These are phyloP conservation scores for Enteromius fasciolatus DNA, from an alignment of 2,797 vertebrate genomes.

Conservation along the genomic window DNA sequence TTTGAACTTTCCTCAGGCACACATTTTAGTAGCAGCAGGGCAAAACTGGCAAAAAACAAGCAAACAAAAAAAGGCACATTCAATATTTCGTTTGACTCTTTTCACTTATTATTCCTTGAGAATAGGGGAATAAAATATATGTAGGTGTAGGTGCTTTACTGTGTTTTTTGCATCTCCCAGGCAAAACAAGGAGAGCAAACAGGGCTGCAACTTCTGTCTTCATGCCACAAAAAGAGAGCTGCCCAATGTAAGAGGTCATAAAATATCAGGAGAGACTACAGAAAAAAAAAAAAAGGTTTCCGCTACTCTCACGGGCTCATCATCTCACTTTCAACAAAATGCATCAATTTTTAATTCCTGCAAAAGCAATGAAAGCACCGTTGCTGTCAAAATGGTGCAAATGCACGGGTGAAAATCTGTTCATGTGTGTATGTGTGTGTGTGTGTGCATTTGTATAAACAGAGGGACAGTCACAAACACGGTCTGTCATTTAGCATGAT, in stretches of 20 bases:
- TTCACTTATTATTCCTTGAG: background rate
- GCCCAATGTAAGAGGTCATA: conserved; percentile 62
- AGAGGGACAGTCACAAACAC: conserved; percentile 8
- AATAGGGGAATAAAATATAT: background rate
- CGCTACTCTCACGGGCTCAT: conserved; percentile 60
- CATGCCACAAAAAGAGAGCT: conserved; percentile 58
- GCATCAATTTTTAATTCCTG: conserved; percentile 56
- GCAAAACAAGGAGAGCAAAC: conserved; percentile 13
- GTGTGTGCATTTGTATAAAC: background rate
- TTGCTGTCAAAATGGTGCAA: conserved; percentile 54
- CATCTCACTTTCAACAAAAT: conserved; percentile 66
- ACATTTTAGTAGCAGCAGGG: background rate
- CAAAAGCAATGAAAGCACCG: conserved; percentile 58
- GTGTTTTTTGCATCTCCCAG: background rate
- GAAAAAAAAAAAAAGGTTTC: conserved; percentile 37
- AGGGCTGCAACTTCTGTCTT: conserved; percentile 40
- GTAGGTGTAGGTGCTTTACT: background rate
- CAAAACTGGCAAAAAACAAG: background rate
- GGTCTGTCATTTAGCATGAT: conserved; percentile 41
- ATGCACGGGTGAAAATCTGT: conserved; percentile 42
- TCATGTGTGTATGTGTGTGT: conserved; percentile 9
- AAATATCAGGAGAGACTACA: conserved; percentile 61
- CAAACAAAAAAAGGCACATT: background rate
- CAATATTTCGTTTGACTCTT: background rate
- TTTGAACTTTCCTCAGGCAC: background rate